phyloP scores from a whole-genome alignment of 2,888 invertebrate species.

The Parnassius smintheus region DNA sequence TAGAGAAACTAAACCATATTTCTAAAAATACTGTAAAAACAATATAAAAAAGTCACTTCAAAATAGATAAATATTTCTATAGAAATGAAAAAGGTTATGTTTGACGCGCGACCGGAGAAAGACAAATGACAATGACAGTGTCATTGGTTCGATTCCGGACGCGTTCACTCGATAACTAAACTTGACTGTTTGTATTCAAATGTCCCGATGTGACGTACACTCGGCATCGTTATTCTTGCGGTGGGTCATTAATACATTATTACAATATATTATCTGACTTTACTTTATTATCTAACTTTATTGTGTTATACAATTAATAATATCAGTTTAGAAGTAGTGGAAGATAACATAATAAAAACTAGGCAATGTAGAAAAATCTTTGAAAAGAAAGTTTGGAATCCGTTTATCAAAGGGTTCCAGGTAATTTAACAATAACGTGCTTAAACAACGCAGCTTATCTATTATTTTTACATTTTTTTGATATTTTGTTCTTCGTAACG shows the following conservation, averaged over 20 bases:
- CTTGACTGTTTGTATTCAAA: constrained; percentile 35
- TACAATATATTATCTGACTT: constrained; percentile 20
- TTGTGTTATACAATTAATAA: constrained; percentile 23
- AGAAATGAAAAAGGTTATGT: constrained; percentile 20
- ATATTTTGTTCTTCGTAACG: too few species aligned
- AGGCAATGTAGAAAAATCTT: constrained; percentile 4
- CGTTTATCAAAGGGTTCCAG: constrained; percentile 17
- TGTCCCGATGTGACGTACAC: constrained; percentile 33
- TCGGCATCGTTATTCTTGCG: constrained; percentile 36
- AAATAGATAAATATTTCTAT: background rate
- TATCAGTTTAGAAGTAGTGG: constrained; percentile 24
- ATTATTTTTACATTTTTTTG: background rate
- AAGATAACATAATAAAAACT: constrained; percentile 22
- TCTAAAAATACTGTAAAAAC: background rate
- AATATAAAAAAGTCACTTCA: background rate
- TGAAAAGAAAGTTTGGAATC: constrained; percentile 5
- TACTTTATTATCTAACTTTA: constrained; percentile 1
- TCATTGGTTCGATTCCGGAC: constrained; percentile 41
- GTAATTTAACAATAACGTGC: constrained; percentile 8
- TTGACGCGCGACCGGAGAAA: constrained; percentile 24
- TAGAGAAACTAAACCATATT: background rate
- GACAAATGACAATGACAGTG: constrained; percentile 37
- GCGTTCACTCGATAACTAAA: constrained; percentile 42
- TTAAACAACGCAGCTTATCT: background rate
- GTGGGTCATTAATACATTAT: constrained; percentile 28